Percentiles rank a stretch among this genome's conserved stretches.
These are phyloP conservation scores for Mionectes olivaceus DNA, from an alignment of 2,797 vertebrate genomes.

Conservation along the genomic window DNA sequence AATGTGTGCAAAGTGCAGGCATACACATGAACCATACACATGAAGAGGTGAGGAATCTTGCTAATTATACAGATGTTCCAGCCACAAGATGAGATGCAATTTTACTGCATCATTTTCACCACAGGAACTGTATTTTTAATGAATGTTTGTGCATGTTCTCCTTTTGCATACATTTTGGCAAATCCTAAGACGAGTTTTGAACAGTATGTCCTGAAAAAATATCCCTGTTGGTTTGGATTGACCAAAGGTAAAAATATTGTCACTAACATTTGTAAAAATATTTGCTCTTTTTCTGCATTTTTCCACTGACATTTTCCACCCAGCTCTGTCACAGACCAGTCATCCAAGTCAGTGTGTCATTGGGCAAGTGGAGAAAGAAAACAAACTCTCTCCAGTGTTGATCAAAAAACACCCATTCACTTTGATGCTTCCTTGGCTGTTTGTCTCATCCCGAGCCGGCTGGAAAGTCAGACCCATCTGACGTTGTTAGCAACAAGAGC, in stretches of 20 bases:
- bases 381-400: constrained; percentile 62
- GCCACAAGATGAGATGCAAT: constrained; percentile 2
- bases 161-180: constrained; percentile 53
- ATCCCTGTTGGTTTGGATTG: constrained; percentile 62
- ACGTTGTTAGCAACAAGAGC: constrained; percentile 64
- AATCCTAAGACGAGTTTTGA: constrained; percentile 22
- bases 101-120: constrained; percentile 23
- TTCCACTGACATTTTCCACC: constrained; percentile 70
- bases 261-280: constrained; percentile 63
- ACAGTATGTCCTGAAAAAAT: constrained; percentile 59
- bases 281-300: constrained; percentile 68
- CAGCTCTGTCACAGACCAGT: constrained; percentile 51
- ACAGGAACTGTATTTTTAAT: constrained; percentile 29
- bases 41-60: constrained; percentile 36
- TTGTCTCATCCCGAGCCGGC: constrained; percentile 49
- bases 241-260: constrained; percentile 68
- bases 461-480: constrained; percentile 56
- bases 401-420: constrained; percentile 56
- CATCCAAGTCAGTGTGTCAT: constrained; percentile 68
- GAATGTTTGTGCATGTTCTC: constrained; percentile 1
- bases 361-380: constrained; percentile 65
- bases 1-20: background rate
- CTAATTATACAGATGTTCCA: constrained; percentile 45
- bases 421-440: constrained; percentile 72
- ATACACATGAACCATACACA: background rate